Evolutionary conservation across 2,888 invertebrate species (phyloP), one percentile per base, ranked within the genome.

Genomic region (Ectemnius cavifrons): DNA sequence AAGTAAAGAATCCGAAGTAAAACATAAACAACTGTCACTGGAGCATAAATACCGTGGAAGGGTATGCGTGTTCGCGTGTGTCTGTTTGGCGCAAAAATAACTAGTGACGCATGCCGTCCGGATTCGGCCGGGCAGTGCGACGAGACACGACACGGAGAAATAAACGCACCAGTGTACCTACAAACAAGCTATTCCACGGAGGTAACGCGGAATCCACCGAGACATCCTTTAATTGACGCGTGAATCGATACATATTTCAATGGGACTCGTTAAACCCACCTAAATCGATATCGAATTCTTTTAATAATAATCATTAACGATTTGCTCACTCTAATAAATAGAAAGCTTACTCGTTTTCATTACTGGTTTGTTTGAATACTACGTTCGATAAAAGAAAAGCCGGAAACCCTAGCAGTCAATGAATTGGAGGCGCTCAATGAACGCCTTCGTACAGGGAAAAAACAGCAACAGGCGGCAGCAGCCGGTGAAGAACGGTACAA

Each of bases 31-130:
- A 71, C 78, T 77, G 77, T 78, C 78, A 66, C 71, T 62, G 77
- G 63, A 66, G 64, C 73, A 67, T 71, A 78, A 71, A 78, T 73
- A 73, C 77, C 20, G 52, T 18, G 74, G 67, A 56, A 71, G 58
- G 75, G 20, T 65, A 58, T 65, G 74, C 63, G 72, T 56, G 66
- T 73, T 23, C 68, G 70, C 58, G 61, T 70, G 72, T 68, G 75
- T 70, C 71, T 58, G 77, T 75, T 74, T 67, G 65, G 63, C 72
- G 72, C 87, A 77, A 87, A 89, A 89, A 89, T 89, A 89, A 84
- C 88, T 81, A 75, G 82, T 89, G 89, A 89, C 89, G 89, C 89
- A 89, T 84, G 84, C 84, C 77, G 82, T 79, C 77, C 83, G 80
- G 80, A 84, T 84, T 85, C 81, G 79, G 80, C 71, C 73, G 73